These are phyloP conservation scores for Phocoena phocoena DNA, from an alignment of 2,113 vertebrate species.

Conservation along the genomic window DNA sequence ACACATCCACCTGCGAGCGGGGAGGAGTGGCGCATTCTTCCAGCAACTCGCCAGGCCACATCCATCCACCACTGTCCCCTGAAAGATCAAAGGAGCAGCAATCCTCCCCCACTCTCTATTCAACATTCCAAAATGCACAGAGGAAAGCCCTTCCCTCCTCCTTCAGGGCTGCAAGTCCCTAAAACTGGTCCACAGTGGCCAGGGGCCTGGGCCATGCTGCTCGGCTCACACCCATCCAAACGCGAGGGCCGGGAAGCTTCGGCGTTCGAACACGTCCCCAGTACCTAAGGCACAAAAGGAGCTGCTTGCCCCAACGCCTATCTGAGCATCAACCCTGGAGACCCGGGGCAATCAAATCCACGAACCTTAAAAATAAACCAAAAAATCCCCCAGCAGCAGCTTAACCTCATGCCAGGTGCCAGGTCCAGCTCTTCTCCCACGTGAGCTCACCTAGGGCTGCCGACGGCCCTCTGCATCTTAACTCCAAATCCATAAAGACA, in stretches of 20 bases:
- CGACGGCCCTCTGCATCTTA: accelerated
- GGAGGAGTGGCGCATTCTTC: accelerated
- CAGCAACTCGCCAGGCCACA: background rate
- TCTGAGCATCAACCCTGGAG: background rate
- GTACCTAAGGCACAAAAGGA: background rate
- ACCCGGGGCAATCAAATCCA: background rate
- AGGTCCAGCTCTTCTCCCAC: accelerated
- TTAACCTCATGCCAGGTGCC: accelerated
- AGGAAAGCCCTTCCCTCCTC: background rate
- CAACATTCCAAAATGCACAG: background rate
- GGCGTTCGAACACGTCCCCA: accelerated
- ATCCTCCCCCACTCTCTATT: background rate
- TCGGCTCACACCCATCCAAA: accelerated
- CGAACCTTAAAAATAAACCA: accelerated
- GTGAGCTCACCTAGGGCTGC: background rate
- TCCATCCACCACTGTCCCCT: accelerated
- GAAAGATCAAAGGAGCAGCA: no score
- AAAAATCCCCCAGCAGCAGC: background rate
- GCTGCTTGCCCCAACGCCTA: no score
- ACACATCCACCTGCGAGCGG: accelerated
- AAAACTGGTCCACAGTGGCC: background rate
- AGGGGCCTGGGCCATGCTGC: background rate
- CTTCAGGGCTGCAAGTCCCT: background rate
- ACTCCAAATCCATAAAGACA: background rate
- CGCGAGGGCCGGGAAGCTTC: accelerated